Base-by-base conservation (phyloP, 1,140 invertebrate genomes). In the Leguminivora glycinivorella region DNA sequence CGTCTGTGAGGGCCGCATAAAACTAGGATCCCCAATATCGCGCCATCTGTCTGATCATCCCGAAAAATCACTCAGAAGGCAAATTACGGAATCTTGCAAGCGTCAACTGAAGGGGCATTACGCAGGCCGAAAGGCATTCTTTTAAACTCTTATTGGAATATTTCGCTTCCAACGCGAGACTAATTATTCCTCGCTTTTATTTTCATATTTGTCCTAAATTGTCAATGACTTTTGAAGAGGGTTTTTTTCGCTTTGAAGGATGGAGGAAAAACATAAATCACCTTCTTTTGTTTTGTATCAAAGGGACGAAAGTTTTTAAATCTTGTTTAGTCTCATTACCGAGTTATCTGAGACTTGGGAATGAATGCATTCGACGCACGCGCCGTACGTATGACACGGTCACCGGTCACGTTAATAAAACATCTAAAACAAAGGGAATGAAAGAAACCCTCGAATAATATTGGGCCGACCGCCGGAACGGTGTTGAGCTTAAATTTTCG, bases 381-480 rank as follows among this genome's bases (percentile, higher is more conserved):
- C 24, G 26, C n/a, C 70, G 72, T 19, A n/a, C 71, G 72, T 14
- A 29, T 56, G 29, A 67, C 68, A 75, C 76, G 70, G 75, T 70
- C 14, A n/a, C 40, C 67, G 80, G 75, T 75, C 76, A 72, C 76
- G 78, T 84, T 83, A 87, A 87, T 86, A 85, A 82, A 88, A 70
- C 56, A 79, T 77, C 80, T 85, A 81, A 84, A 89, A 89, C 85
- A 89, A 89, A 87, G 77, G 77, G 79, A 80, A 85, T 84, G 79
- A 81, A 83, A 83, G 79, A 81, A 82, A 83, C 75, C 74, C 75
- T 80, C 82, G 82, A 84, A 87, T 89, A 84, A 87, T 87, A 87
- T 87, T 87, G 75, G 75, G 72, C 73, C 77, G 80, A 71, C 77
- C 79, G 76, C 71, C 79, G 86, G 86, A 85, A 84, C 82, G 78